Conservation (phyloP, 2,888 invertebrate species). For the Dryocosmus kuriphilus region DNA sequence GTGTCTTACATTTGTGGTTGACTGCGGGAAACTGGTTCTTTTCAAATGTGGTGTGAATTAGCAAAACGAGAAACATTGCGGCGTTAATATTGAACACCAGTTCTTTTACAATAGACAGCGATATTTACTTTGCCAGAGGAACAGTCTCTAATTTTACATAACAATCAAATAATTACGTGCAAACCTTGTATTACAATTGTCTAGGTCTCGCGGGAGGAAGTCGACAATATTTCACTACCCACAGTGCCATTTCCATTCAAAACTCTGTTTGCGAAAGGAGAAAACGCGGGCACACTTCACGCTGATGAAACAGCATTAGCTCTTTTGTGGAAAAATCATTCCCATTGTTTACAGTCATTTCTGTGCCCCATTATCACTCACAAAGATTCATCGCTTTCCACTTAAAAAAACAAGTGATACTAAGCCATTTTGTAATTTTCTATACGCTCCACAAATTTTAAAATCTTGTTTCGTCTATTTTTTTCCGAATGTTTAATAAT, state of each 20-base stretch:
- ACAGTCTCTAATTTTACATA: slow-evolving; percentile 29
- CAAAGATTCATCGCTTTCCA: background rate
- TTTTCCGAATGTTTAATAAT: background rate
- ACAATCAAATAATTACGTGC: slow-evolving; percentile 35
- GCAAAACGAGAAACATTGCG: slow-evolving; percentile 19
- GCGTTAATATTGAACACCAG: slow-evolving; percentile 24
- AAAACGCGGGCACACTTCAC: slow-evolving; percentile 7
- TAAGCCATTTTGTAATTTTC: too few species aligned
- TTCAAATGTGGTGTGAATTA: slow-evolving; percentile 14
- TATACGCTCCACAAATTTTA: background rate
- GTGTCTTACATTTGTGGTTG: slow-evolving; percentile 19
- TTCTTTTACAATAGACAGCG: slow-evolving; percentile 13
- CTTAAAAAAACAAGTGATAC: too few species aligned
- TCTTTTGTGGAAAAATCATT: slow-evolving; percentile 5
- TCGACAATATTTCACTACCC: slow-evolving; percentile 36
- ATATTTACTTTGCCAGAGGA: slow-evolving; percentile 13
- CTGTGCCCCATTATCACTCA: background rate
- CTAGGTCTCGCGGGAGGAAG: slow-evolving; percentile 33
- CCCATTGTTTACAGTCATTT: background rate
- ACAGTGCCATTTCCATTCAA: slow-evolving; percentile 32
- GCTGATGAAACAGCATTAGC: background rate
- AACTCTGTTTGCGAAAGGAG: background rate
- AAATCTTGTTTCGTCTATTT: background rate
- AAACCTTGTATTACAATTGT: slow-evolving; percentile 33
- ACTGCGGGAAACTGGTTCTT: slow-evolving; percentile 26